phyloP scores from a whole-genome alignment of 2,797 vertebrate species.

The Lacerta viridis region DNA sequence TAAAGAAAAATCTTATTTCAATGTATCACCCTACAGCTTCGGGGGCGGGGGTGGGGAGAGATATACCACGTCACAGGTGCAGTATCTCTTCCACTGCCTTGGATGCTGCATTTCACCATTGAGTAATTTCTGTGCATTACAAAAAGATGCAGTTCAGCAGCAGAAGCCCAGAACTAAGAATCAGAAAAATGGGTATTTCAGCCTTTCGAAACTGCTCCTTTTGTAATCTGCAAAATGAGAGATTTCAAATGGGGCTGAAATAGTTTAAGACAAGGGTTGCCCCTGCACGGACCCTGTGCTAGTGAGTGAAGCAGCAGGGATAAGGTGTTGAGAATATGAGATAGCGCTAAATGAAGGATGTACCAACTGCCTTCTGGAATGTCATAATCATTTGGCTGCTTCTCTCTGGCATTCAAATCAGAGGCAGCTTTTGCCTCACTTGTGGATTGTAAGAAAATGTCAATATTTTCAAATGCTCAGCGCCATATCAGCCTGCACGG shows the following conservation, averaged over 20 bases:
- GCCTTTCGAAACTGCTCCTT: too few relatives aligned
- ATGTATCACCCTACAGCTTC: neutral
- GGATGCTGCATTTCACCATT: rapidly evolving
- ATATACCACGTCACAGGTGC: too few relatives aligned
- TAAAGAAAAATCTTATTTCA: constrained; percentile 7
- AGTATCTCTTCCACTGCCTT: neutral
- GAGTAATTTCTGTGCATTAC: neutral
- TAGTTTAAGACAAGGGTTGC: neutral
- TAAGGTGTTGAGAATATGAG: neutral
- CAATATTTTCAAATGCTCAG: neutral
- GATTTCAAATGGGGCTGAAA: neutral
- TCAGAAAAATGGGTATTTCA: too few relatives aligned
- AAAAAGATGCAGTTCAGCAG: neutral
- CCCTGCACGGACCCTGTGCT: neutral
- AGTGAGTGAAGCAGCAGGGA: neutral
- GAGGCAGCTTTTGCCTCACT: neutral
- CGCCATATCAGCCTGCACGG: rapidly evolving
- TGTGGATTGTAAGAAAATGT: rapidly evolving
- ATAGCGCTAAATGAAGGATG: neutral
- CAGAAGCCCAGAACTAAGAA: neutral
- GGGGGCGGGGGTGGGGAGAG: too few relatives aligned
- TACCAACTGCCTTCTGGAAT: neutral
- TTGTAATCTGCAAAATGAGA: neutral
- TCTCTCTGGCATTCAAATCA: rapidly evolving
- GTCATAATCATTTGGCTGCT: too few relatives aligned